Evolutionary conservation across 2,888 invertebrate genomes (phyloP).

Genomic region (Drosophila heteroneura): DNA sequence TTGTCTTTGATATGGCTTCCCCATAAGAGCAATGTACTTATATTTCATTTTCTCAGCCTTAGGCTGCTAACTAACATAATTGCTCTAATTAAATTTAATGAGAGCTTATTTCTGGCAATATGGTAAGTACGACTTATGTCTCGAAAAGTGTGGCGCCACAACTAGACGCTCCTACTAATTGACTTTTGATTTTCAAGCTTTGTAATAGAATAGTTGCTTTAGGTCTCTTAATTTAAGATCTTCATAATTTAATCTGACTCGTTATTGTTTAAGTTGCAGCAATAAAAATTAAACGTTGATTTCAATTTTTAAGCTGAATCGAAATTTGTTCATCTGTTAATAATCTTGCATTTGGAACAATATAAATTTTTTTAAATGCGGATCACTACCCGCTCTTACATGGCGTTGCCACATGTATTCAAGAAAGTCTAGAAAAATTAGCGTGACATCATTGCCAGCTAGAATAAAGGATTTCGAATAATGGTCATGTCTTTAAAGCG

Average conservation of each 20-base stretch:
- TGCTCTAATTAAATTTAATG: not conserved
- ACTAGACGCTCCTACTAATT: not conserved
- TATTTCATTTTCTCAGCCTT: not conserved
- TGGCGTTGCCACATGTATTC: not conserved
- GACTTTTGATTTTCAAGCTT: not conserved
- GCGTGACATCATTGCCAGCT: not conserved
- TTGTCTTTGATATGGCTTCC: not conserved
- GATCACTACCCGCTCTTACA: not conserved
- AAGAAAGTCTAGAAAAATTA: not conserved
- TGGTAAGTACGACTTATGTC: not conserved
- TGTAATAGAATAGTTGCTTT: not conserved
- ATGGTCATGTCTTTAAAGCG: not conserved
- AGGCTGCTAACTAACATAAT: not conserved
- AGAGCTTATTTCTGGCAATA: not conserved
- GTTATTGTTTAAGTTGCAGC: not conserved
- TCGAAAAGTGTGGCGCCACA: not conserved
- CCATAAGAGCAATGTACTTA: not conserved
- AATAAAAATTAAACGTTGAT: not conserved
- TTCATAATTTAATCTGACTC: not conserved
- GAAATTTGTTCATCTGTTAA: not conserved
- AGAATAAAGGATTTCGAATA: not conserved
- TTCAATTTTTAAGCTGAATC: not conserved
- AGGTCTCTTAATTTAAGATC: not conserved
- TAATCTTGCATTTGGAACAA: not conserved
- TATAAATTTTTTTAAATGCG: accelerated